A percentile compares a stretch with the other conserved stretches of the same genome.
Evolutionary conservation across 2,888 invertebrate genomes (phyloP).

Genomic region (Notodonta ziczac): DNA sequence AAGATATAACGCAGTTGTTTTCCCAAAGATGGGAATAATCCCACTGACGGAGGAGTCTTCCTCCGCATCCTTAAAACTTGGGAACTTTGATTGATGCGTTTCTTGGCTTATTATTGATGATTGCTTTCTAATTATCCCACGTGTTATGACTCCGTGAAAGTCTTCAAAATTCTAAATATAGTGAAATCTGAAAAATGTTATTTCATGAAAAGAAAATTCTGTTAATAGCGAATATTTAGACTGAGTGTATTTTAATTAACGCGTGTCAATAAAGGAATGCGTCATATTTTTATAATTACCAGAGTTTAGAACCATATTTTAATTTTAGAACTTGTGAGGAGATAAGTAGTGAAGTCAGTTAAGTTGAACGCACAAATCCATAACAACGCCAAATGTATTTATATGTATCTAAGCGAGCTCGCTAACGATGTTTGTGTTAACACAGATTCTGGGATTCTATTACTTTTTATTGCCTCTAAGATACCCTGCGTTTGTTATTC

Average conservation of each 20-base stretch:
- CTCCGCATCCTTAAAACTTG: too few relatives aligned
- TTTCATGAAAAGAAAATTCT: neutral
- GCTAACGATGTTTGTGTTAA: neutral
- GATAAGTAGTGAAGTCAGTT: neutral
- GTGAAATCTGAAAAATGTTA: neutral
- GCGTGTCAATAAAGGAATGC: neutral
- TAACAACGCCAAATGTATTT: neutral
- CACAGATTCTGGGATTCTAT: neutral
- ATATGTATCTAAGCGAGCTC: neutral
- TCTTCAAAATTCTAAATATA: neutral
- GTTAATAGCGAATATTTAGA: neutral
- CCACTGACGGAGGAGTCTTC: too few relatives aligned
- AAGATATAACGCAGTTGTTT: too few relatives aligned
- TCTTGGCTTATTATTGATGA: too few relatives aligned
- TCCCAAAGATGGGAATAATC: too few relatives aligned
- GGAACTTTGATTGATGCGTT: too few relatives aligned
- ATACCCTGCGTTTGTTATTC: neutral
- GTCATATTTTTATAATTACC: too few relatives aligned
- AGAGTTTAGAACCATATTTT: too few relatives aligned
- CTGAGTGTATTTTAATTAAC: neutral
- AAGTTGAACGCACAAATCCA: neutral
- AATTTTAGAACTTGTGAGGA: neutral
- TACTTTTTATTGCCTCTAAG: constrained; percentile 2
- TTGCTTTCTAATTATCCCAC: too few relatives aligned
- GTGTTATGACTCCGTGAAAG: too few relatives aligned